phyloP scores from a whole-genome alignment of 1,140 invertebrate genomes.

The Tigriopus japonicus region DNA sequence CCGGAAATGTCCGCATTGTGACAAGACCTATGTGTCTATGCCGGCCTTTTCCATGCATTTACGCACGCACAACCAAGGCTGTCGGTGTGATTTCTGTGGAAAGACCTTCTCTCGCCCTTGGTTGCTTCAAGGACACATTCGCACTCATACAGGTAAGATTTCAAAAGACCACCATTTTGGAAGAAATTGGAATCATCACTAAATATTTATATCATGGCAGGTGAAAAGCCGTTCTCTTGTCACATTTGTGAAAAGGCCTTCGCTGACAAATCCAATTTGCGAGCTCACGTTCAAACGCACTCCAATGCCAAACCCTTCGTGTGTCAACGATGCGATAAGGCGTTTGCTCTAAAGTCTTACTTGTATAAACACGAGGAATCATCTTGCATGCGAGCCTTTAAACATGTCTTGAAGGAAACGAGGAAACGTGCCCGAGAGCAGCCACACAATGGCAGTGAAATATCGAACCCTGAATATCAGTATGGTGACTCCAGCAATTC shows the following conservation, averaged over 20 bases:
- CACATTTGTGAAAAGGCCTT: constrained; percentile 75
- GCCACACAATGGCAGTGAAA: too few relatives aligned
- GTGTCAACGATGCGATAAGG: constrained; percentile 68
- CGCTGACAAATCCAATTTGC: constrained; percentile 78
- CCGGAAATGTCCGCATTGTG: constrained; percentile 65
- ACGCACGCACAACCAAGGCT: constrained; percentile 75
- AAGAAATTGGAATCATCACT: neutral
- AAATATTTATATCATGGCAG: constrained; percentile 30
- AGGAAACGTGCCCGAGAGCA: neutral
- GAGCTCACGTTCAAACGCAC: constrained; percentile 84
- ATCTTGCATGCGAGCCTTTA: neutral
- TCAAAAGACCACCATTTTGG: neutral
- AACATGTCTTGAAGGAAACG: neutral
- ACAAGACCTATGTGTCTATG: constrained; percentile 83
- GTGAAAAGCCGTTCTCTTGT: constrained; percentile 84
- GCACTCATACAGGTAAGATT: constrained; percentile 52
- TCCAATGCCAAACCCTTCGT: constrained; percentile 62
- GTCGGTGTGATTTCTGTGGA: constrained; percentile 69
- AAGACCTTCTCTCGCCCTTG: constrained; percentile 85
- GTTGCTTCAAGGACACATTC: constrained; percentile 77
- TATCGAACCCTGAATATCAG: too few relatives aligned
- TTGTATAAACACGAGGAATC: constrained; percentile 88
- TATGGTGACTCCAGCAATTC: too few relatives aligned
- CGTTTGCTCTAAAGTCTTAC: constrained; percentile 82
- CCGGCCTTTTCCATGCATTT: constrained; percentile 90